Evolutionary conservation across 2,888 invertebrate species (phyloP).

Genomic region (Brachyopa scutellaris): DNA sequence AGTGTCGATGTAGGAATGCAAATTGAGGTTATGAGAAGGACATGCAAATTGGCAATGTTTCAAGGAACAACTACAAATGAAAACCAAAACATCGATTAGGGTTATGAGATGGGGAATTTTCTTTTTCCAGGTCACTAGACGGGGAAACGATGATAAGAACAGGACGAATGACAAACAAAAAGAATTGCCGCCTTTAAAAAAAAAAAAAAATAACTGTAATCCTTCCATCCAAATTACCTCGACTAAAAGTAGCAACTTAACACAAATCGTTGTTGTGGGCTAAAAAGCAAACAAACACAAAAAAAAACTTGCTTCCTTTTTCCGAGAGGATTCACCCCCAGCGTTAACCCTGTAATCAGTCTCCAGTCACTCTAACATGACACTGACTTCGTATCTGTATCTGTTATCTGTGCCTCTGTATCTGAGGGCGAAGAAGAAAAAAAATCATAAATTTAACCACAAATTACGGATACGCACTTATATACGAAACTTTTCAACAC

Average conservation of each 20-base stretch:
- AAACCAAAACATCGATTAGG: constrained; percentile 42
- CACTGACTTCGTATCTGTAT: constrained; percentile 11
- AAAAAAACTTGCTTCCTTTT: background rate
- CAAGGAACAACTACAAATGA: background rate
- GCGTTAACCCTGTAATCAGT: constrained; percentile 44
- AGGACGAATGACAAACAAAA: background rate
- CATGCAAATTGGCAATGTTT: constrained; percentile 51
- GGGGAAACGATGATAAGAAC: too few relatives aligned
- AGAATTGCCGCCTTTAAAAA: too few relatives aligned
- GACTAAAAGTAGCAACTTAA: too few relatives aligned
- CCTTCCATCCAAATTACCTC: too few relatives aligned
- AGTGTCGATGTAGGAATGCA: background rate
- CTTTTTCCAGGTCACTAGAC: constrained; percentile 36
- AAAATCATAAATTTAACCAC: constrained; percentile 56
- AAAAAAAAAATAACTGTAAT: too few relatives aligned
- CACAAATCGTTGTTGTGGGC: too few relatives aligned
- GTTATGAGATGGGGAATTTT: constrained; percentile 38
- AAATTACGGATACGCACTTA: constrained; percentile 59
- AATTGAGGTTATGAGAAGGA: constrained; percentile 44
- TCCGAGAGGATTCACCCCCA: background rate
- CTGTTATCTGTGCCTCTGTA: too few relatives aligned
- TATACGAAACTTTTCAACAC: constrained; percentile 62
- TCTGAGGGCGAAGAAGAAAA: too few relatives aligned
- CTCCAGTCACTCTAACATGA: constrained; percentile 28
- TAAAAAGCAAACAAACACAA: too few relatives aligned